Evolutionary conservation across 2,888 invertebrate genomes (phyloP), one percentile per base, ranked within the genome.

Genomic region (Pammene fasciana): DNA sequence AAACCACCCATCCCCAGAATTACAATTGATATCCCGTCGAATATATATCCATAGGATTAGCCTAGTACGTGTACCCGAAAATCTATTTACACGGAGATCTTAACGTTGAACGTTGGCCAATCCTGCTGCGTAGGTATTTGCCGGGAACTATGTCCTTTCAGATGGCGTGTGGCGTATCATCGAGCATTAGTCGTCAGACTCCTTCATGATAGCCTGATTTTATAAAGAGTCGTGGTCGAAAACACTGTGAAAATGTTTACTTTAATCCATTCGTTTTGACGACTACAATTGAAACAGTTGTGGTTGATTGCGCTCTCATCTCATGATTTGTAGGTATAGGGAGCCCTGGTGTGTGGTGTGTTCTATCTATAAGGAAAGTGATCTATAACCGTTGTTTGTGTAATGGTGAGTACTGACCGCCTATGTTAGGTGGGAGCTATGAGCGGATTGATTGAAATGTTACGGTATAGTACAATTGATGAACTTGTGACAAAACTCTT

Each of bases 41-140:
- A 50, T 52, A 46, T 36, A 18, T 9, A 4, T 50, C 43, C 45
- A 34, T 38, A n/a, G 43, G 4, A 4, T 10, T 5, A 43, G 11
- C 11, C 7, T 43, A 7, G 9, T 38, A 34, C 38, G 16, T 11
- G 56, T 56, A 26, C 62, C 67, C 66, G 72, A 73, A 77, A 74
- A 73, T 64, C 73, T 71, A 57, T 76, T 72, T 72, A 72, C 72
- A 34, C 70, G 52, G 72, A 48, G 57, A 62, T 71, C 65, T 74
- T 73, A 73, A 74, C 74, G 75, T 75, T 74, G 73, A 76, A 26
- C 36, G 65, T 62, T 48, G 26, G 48, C 16, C 18, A 26, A 7
- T 36, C 26, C 41, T 43, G 43, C 59, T 34, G 45, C 45, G 59
- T 46, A 60, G 59, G 59, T 45, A 46, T 60, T 26, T 60, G 45